These are phyloP conservation scores for Scyliorhinus canicula DNA, from an alignment of 2,797 vertebrate species.

Conservation along the genomic window DNA sequence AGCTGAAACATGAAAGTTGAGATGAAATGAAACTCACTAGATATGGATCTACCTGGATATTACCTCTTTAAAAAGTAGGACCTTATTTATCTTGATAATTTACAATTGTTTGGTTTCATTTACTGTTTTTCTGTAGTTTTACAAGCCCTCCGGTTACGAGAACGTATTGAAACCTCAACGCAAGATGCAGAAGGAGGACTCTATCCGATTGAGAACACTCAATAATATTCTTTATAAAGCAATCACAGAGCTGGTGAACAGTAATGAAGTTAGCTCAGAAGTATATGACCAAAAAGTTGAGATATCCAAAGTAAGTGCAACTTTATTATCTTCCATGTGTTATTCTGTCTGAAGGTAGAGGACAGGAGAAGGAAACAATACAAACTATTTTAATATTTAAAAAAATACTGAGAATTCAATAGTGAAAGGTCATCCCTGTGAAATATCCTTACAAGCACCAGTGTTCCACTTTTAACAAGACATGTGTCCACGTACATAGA, in stretches of 20 bases:
- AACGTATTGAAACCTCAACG: constrained; percentile 44
- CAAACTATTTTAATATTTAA: not conserved
- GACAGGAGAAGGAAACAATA: not conserved
- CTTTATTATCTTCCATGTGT: not conserved
- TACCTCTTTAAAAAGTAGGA: not conserved
- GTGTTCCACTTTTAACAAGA: not conserved
- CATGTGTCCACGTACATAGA: not conserved
- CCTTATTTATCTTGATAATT: too few species aligned
- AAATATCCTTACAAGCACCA: not conserved
- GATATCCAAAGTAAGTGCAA: constrained; percentile 58
- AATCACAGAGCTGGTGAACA: constrained; percentile 56
- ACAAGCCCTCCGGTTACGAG: constrained; percentile 44
- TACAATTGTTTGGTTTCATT: not conserved
- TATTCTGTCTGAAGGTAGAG: not conserved
- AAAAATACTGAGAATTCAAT: not conserved
- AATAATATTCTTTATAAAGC: constrained; percentile 64
- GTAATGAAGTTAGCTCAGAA: constrained; percentile 61
- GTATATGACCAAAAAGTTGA: constrained; percentile 58
- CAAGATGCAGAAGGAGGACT: constrained; percentile 58
- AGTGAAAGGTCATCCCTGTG: not conserved
- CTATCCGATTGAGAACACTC: constrained; percentile 54
- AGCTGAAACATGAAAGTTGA: not conserved
- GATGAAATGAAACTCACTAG: not conserved
- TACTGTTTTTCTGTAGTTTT: constrained; percentile 45
- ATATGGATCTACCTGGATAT: not conserved